Percentiles rank a stretch among this genome's conserved stretches.
phyloP scores from a whole-genome alignment of 1,140 invertebrate species.

The Bombus waltoni region DNA sequence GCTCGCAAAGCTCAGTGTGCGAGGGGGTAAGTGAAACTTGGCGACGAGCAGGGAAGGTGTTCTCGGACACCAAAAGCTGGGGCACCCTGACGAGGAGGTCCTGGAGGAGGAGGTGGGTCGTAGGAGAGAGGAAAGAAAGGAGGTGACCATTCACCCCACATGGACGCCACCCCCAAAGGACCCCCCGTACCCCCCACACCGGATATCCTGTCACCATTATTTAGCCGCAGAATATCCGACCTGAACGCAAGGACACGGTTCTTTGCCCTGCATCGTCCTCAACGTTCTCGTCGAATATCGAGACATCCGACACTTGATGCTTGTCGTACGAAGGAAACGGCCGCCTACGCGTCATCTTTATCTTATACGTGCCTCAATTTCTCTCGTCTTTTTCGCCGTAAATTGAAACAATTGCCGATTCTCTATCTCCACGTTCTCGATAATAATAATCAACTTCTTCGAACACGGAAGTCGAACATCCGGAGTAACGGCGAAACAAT shows the following conservation, averaged over 20 bases:
- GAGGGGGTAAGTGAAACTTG: slow-evolving; percentile 63
- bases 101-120: slow-evolving; percentile 68
- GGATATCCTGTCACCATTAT: slow-evolving; percentile 75
- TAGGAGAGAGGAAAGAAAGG: slow-evolving; percentile 67
- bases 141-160: slow-evolving; percentile 78
- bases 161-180: slow-evolving; percentile 77
- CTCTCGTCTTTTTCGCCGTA: slow-evolving; percentile 24
- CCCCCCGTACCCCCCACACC: slow-evolving; percentile 72
- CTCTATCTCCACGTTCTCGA: not conserved
- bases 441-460: slow-evolving; percentile 3
- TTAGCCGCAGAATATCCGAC: slow-evolving; percentile 76
- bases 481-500: slow-evolving; percentile 20
- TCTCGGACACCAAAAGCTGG: slow-evolving; percentile 68
- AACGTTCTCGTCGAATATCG: slow-evolving; percentile 52
- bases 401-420: slow-evolving; percentile 21
- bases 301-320: slow-evolving; percentile 39
- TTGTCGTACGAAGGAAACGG: slow-evolving; percentile 26
- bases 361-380: slow-evolving; percentile 61
- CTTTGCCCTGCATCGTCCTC: slow-evolving; percentile 26
- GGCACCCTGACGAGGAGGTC: slow-evolving; percentile 68
- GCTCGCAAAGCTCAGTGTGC: slow-evolving; percentile 55
- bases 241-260: slow-evolving; percentile 58
- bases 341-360: slow-evolving; percentile 29
- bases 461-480: not conserved
- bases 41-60: slow-evolving; percentile 56